phyloP scores from a whole-genome alignment of 2,888 invertebrate species.

The Metopia argyrocephala region DNA sequence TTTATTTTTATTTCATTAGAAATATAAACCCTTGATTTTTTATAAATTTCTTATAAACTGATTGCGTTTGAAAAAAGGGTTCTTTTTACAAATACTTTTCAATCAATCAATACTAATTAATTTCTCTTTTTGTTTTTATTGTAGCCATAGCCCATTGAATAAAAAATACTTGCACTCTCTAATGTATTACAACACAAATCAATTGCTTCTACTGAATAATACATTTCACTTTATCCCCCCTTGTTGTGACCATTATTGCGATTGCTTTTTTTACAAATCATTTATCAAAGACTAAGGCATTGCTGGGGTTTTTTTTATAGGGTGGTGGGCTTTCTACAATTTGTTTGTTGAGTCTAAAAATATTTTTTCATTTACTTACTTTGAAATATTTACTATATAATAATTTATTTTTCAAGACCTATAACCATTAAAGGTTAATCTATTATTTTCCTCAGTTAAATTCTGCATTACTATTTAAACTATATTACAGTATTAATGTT shows the following conservation, averaged over 20 bases:
- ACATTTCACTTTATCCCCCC: conserved; percentile 2
- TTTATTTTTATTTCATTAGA: not conserved
- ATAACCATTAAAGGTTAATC: not conserved
- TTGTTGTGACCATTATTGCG: too few relatives aligned
- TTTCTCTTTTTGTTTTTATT: too few relatives aligned
- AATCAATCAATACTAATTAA: conserved; percentile 41
- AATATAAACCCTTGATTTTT: too few relatives aligned
- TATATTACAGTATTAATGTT: too few relatives aligned
- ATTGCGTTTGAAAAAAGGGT: too few relatives aligned
- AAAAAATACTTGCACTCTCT: conserved; percentile 12
- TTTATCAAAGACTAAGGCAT: conserved; percentile 7
- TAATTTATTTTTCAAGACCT: not conserved
- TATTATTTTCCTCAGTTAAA: too few relatives aligned
- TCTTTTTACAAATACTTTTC: too few relatives aligned
- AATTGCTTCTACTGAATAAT: conserved; percentile 28
- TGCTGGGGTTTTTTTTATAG: conserved; percentile 19
- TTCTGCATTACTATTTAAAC: too few relatives aligned
- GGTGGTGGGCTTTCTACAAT: not conserved
- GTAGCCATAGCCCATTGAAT: too few relatives aligned
- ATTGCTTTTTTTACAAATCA: too few relatives aligned
- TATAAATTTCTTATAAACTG: too few relatives aligned
- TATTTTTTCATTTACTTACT: conserved; percentile 19
- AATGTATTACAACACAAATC: conserved; percentile 36
- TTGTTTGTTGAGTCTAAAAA: conserved; percentile 40
- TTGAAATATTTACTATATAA: not conserved